Percentiles rank a stretch among this genome's conserved stretches.
Evolutionary conservation across 2,888 invertebrate species (phyloP).

Genomic region (Cheilosia pagana): DNA sequence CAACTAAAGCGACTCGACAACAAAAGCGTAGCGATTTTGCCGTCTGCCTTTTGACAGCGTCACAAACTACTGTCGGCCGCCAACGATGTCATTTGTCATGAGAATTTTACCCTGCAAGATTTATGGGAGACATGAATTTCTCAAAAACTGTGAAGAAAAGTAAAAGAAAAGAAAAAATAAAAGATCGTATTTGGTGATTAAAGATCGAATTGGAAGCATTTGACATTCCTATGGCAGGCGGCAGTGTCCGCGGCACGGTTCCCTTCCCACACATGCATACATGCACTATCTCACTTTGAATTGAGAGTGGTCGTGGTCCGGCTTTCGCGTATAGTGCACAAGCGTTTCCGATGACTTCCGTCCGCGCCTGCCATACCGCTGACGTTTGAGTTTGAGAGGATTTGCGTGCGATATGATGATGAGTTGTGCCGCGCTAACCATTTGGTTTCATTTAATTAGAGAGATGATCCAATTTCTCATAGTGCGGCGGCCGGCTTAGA

Average conservation of each 20-base stretch:
- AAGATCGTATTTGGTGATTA: slow-evolving; percentile 40
- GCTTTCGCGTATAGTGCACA: slow-evolving; percentile 21
- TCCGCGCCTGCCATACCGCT: slow-evolving; percentile 10
- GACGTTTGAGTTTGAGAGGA: slow-evolving; percentile 60
- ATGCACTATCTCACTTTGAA: neutral
- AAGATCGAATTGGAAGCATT: slow-evolving; percentile 43
- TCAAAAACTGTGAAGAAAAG: slow-evolving; percentile 26
- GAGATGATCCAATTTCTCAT: slow-evolving; percentile 75
- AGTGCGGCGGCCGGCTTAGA: slow-evolving; percentile 52
- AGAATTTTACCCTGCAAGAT: slow-evolving; percentile 54
- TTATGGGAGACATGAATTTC: slow-evolving; percentile 47
- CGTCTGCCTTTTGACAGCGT: slow-evolving; percentile 27
- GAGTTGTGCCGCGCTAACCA: slow-evolving; percentile 69
- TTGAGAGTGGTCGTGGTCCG: slow-evolving; percentile 45
- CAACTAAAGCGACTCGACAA: slow-evolving; percentile 14
- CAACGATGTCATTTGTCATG: slow-evolving; percentile 68
- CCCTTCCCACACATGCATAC: slow-evolving; percentile 6
- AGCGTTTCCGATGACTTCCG: slow-evolving; percentile 67
- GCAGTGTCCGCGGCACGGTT: neutral
- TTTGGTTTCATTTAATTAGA: slow-evolving; percentile 76
- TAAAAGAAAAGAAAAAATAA: neutral
- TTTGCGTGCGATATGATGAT: slow-evolving; percentile 71
- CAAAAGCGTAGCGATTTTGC: slow-evolving; percentile 39
- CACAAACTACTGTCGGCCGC: slow-evolving; percentile 42
- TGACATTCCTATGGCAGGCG: slow-evolving; percentile 54